phyloP scores from a whole-genome alignment of 1,140 invertebrate species.

The Lasaia peninsularis region DNA sequence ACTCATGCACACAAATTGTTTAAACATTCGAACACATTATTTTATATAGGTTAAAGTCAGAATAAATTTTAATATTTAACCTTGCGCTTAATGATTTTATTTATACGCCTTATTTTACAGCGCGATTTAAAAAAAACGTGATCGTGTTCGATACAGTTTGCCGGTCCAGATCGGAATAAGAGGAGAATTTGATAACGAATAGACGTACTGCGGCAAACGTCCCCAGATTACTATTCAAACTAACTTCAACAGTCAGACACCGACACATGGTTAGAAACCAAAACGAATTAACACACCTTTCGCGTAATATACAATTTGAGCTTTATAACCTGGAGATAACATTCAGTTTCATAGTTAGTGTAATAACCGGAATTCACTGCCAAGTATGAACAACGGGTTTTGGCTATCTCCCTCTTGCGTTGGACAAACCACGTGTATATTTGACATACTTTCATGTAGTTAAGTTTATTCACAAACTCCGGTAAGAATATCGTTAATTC shows the following conservation, averaged over 20 bases:
- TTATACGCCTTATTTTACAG: background rate
- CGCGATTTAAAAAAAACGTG: background rate
- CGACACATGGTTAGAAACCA: conserved; percentile 34
- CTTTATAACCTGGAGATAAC: conserved; percentile 25
- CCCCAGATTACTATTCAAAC: conserved; percentile 66
- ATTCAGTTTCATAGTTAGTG: conserved; percentile 27
- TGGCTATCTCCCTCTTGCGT: conserved; percentile 45
- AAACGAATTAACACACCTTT: conserved; percentile 36
- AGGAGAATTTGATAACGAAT: conserved; percentile 24
- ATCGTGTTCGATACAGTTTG: conserved; percentile 2
- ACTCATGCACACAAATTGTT: conserved; percentile 14
- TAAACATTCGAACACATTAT: conserved; percentile 20
- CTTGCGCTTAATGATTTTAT: background rate
- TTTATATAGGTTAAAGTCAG: conserved; percentile 14
- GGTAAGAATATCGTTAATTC: conserved; percentile 1
- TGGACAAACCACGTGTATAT: conserved; percentile 48
- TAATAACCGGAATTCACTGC: conserved; percentile 51
- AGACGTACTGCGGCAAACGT: conserved; percentile 47
- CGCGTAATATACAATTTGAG: conserved; percentile 15
- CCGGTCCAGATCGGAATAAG: conserved; percentile 42
- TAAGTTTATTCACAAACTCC: background rate
- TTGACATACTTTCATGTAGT: conserved; percentile 40
- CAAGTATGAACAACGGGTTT: conserved; percentile 71
- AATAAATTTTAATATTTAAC: background rate
- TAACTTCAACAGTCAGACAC: conserved; percentile 49